Conservation (phyloP, 2,797 vertebrate species). For the Lerista edwardsae region DNA sequence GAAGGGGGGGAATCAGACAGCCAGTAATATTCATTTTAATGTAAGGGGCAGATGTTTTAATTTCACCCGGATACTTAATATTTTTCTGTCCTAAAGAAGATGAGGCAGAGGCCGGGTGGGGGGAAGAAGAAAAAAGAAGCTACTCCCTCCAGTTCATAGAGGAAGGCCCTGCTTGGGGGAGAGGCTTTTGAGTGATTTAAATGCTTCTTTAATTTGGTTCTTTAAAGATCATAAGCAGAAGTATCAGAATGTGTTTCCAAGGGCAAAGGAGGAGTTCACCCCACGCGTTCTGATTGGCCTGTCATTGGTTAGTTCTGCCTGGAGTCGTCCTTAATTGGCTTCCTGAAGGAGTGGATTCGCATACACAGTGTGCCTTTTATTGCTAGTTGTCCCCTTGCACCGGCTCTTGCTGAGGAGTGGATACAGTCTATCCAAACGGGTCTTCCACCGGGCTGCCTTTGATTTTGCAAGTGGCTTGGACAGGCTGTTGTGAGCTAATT, state of each 20-base stretch:
- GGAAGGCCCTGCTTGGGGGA: slow-evolving; percentile 55
- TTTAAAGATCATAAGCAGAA: slow-evolving; percentile 78
- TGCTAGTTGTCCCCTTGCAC: slow-evolving; percentile 62
- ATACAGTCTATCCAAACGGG: slow-evolving; percentile 57
- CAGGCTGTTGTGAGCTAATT: slow-evolving; percentile 54
- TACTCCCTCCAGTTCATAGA: slow-evolving; percentile 57
- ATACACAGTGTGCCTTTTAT: slow-evolving; percentile 70
- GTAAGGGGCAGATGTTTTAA: slow-evolving; percentile 44
- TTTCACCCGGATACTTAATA: slow-evolving; percentile 40
- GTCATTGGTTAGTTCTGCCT: slow-evolving; percentile 77
- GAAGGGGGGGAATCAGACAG: too few relatives aligned
- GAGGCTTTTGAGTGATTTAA: slow-evolving; percentile 63
- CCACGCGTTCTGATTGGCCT: slow-evolving; percentile 74
- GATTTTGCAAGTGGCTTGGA: slow-evolving; percentile 59
- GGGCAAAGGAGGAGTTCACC: slow-evolving; percentile 87
- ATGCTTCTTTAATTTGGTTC: slow-evolving; percentile 70
- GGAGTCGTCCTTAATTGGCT: slow-evolving; percentile 79
- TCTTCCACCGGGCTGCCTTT: slow-evolving; percentile 61
- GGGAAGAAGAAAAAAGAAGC: slow-evolving; percentile 20
- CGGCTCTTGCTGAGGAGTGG: slow-evolving; percentile 33
- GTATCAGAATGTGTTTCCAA: slow-evolving; percentile 82
- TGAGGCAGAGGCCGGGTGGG: too few relatives aligned
- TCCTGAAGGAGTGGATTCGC: slow-evolving; percentile 69
- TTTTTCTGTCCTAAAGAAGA: slow-evolving; percentile 44
- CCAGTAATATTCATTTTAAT: too few relatives aligned